Evolutionary conservation across 1,140 invertebrate genomes (phyloP), one percentile per base, ranked within the genome.

Genomic region (Leptinotarsa lineolata): DNA sequence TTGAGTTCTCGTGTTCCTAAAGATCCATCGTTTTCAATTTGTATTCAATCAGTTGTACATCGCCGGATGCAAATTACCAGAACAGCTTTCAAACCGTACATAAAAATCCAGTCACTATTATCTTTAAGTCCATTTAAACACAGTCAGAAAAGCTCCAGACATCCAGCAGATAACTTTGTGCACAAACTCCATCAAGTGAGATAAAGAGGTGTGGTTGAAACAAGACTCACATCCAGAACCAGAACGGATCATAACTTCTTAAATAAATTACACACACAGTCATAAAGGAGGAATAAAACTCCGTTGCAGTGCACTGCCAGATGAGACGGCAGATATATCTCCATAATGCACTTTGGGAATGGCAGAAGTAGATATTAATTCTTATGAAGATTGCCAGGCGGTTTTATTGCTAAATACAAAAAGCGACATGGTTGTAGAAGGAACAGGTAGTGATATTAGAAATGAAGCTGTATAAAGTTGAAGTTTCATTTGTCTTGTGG

Each of bases 271-370:
- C 60, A 16, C 20, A 63, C 22, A 22, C 20, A 63, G 20, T 63
- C 21, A 21, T 63, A 24, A 63, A 63, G 15, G 60, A 20, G 20
- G 60, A 21, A 63, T 63, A 63, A 63, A 63, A 63, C 20, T 22
- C 22, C 48, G n/a, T 15, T 54, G 48, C 48, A 54, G 48, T 54
- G 48, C 48, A n/a, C 48, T 22, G 20, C 60, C 60, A 63, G 60
- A 16, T 63, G 60, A 63, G 60, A 16, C 16, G 60, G 60, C 22
- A 63, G 60, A 63, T 63, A 63, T 21, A 24, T 63, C 60, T 63
- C 16, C 22, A 63, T 20, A 63, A 20, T 24, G 60, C 60, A 63
- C 60, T 63, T 24, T 16, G 60, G 4, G 13, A 63, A 63, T 22
- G 20, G 60, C 60, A 63, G 58, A 59, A 22, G 22, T 63, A 22